Evolutionary conservation across 2,888 invertebrate species (phyloP).

Genomic region (Apotomis turbidana): DNA sequence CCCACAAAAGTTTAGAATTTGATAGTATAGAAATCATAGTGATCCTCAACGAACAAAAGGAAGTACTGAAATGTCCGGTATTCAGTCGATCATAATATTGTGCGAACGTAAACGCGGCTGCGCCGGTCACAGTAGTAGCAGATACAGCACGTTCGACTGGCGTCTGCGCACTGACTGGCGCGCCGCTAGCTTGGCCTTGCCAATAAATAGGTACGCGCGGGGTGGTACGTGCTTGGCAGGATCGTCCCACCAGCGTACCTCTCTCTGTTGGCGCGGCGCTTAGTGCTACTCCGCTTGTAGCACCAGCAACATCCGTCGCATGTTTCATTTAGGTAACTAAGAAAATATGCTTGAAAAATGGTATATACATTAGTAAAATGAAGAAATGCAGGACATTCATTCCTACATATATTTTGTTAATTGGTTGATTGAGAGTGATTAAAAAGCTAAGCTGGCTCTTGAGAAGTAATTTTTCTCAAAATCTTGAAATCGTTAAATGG

Average conservation of each 20-base stretch:
- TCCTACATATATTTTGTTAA: background rate
- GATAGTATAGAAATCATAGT: conserved; percentile 70
- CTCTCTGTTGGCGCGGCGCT: conserved; percentile 64
- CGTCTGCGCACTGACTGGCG: conserved; percentile 82
- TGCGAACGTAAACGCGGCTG: conserved; percentile 68
- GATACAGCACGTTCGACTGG: conserved; percentile 76
- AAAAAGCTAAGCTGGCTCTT: background rate
- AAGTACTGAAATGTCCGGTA: conserved; percentile 47
- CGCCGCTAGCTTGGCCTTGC: conserved; percentile 80
- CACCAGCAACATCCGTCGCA: conserved; percentile 45
- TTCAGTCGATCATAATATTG: conserved; percentile 66
- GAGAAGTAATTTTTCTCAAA: too few species aligned
- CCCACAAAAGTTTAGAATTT: conserved; percentile 82
- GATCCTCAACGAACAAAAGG: conserved; percentile 51
- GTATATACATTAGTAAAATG: too few species aligned
- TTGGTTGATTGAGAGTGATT: background rate
- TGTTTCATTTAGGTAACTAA: conserved; percentile 16
- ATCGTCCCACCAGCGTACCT: conserved; percentile 75
- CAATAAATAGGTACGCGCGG: conserved; percentile 77
- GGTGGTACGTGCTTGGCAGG: conserved; percentile 64
- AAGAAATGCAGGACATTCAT: background rate
- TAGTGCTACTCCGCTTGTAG: conserved; percentile 63
- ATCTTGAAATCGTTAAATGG: too few species aligned
- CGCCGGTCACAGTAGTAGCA: conserved; percentile 51
- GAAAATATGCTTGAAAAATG: background rate